phyloP scores from a whole-genome alignment of 1,140 invertebrate species.

The Anastrepha ludens region DNA sequence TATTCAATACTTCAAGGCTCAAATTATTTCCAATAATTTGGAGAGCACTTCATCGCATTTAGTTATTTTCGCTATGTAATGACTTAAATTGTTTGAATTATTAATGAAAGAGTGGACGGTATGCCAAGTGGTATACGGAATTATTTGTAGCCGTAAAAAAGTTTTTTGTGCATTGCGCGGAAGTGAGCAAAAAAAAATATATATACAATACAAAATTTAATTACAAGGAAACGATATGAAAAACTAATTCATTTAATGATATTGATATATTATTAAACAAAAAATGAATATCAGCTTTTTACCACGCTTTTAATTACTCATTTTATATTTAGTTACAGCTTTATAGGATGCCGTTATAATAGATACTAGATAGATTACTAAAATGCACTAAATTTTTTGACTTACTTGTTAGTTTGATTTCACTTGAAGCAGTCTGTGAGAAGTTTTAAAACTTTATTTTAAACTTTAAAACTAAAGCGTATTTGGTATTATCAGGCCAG shows the following conservation, averaged over 20 bases:
- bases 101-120: background rate
- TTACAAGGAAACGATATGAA: background rate
- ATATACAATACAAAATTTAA: background rate
- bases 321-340: too few species aligned
- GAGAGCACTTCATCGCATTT: background rate
- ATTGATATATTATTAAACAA: background rate
- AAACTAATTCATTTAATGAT: background rate
- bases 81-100: background rate
- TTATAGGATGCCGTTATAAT: too few species aligned
- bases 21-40: conserved; percentile 12
- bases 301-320: too few species aligned
- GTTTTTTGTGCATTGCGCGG: background rate
- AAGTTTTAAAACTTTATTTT: too few species aligned
- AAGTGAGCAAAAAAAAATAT: background rate
- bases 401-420: too few species aligned
- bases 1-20: background rate
- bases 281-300: too few species aligned
- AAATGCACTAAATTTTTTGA: too few species aligned
- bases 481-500: too few species aligned
- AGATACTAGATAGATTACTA: too few species aligned
- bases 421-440: too few species aligned
- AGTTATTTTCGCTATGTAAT: background rate
- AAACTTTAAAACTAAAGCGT: too few species aligned
- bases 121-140: too few species aligned
- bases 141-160: background rate